Evolutionary conservation across 1,140 invertebrate genomes (phyloP), one percentile per base, ranked within the genome.

Genomic region (Yoshiicerus persimilis): DNA sequence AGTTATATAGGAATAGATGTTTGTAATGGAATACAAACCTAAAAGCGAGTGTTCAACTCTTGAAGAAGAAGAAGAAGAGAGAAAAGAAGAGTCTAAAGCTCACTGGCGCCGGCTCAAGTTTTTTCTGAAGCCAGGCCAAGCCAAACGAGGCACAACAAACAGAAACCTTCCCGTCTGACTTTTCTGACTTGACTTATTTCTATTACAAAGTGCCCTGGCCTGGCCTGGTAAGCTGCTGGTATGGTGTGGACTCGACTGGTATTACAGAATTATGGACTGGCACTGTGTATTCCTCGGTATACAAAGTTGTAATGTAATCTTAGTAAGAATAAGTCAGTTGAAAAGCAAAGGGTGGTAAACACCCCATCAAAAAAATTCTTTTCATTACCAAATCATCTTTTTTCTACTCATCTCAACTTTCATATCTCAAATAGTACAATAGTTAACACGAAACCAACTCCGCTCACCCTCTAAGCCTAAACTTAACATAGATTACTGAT

Each of bases 321-420:
- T n/a, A n/a, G n/a, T n/a, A n/a, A n/a, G n/a, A n/a, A n/a, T n/a
- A n/a, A n/a, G n/a, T n/a, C n/a, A n/a, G n/a, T n/a, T n/a, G n/a
- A n/a, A n/a, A 23, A 34, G 8, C n/a, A 27, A 27, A 84, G 83
- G 86, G 85, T 88, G 80, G 87, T 87, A 87, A 89, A 88, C 41
- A 87, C 80, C 75, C 86, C 47, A 86, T 84, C 86, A 84, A 87
- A 88, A 89, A 90, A 90, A 90, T 70, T 88, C 89, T 90, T 90
- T 90, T 90, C 89, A 90, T 90, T 90, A 90, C 86, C 86, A 86
- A 88, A 88, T 88, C 89, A 88, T 70, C 75, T 66, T 86, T 87
- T 87, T 86, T 89, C 30, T 25, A 25, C 47, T 87, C 70, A 41
- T 87, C 70, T 88, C 64, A 1, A 38, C 75, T 77, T 13, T 36